A percentile compares a stretch with the other conserved stretches of the same genome.
Conservation (phyloP, 2,113 vertebrate genomes). For the Poeciliopsis turrubarensis region DNA sequence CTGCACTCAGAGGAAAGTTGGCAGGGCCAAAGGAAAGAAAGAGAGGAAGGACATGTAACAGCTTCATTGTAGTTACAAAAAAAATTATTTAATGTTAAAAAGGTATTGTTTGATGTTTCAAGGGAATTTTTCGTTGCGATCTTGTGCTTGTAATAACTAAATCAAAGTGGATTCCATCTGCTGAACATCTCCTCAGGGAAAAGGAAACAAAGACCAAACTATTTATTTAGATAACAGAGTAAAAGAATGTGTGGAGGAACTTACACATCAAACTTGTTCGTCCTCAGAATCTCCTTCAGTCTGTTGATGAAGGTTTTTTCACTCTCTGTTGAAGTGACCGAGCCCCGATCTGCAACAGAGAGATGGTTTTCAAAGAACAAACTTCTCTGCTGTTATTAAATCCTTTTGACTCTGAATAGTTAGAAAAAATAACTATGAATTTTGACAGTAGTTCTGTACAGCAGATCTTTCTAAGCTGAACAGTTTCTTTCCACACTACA, state of each 20-base stretch:
- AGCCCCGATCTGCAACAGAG: slow-evolving; percentile 86
- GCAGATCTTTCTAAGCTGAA: not conserved
- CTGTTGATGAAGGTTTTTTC: slow-evolving; percentile 93
- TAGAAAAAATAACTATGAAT: not conserved
- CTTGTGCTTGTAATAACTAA: slow-evolving; percentile 3
- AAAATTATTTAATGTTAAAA: slow-evolving; percentile 3
- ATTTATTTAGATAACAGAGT: not conserved
- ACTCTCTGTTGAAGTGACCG: slow-evolving; percentile 85
- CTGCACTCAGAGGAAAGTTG: slow-evolving; percentile 14
- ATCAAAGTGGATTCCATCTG: not conserved
- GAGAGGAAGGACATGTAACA: slow-evolving; percentile 23
- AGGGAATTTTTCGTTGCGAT: slow-evolving; percentile 8
- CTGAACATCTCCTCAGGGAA: not conserved
- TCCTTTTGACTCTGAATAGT: not conserved
- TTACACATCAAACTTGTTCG: slow-evolving; percentile 94
- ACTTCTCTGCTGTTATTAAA: not conserved
- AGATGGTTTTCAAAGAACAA: not conserved
- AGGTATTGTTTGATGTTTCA: slow-evolving; percentile 6
- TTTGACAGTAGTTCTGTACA: not conserved
- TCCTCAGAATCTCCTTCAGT: slow-evolving; percentile 92
- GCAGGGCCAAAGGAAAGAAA: slow-evolving; percentile 10
- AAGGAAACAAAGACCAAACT: slow-evolving; percentile 1
- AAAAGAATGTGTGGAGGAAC: slow-evolving; percentile 54
- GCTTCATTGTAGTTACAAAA: slow-evolving; percentile 7
- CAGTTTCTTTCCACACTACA: not conserved